Conservation (phyloP, 2,888 invertebrate species). For the Odontocolon sp. region DNA sequence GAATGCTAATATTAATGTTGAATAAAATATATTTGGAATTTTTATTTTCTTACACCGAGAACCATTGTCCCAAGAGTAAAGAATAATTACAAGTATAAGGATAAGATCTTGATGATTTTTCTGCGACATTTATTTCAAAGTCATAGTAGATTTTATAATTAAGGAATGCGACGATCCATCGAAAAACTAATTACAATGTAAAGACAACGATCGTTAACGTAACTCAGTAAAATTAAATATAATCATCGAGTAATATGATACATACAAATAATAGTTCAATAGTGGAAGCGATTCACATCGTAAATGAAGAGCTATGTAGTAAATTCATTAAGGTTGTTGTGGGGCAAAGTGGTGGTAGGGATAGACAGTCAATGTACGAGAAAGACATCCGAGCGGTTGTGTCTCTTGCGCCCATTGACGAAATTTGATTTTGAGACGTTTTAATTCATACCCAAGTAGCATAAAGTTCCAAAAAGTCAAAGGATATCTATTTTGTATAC, state of each 20-base stretch:
- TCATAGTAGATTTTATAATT: constrained; percentile 10
- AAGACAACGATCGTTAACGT: constrained; percentile 39
- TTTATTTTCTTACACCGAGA: constrained; percentile 61
- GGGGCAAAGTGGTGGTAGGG: no score
- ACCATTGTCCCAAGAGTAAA: constrained; percentile 14
- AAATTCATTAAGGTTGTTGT: no score
- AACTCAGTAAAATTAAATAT: constrained; percentile 23
- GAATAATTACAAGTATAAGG: not conserved
- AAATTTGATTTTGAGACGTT: no score
- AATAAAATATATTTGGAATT: constrained; percentile 75
- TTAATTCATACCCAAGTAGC: no score
- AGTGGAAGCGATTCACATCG: constrained; percentile 38
- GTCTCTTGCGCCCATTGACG: no score
- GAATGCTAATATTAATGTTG: constrained; percentile 64
- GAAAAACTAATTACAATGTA: constrained; percentile 31
- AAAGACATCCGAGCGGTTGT: no score
- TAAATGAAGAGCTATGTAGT: constrained; percentile 21
- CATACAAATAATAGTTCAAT: constrained; percentile 59
- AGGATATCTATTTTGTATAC: no score
- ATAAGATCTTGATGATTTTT: constrained; percentile 24
- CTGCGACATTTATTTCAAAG: constrained; percentile 46
- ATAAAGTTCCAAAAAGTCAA: no score
- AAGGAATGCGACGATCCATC: constrained; percentile 32
- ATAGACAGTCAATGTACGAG: no score
- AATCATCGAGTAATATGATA: constrained; percentile 61